Base-by-base conservation (phyloP, 2,797 vertebrate species). In the Bradypodion pumilum region DNA sequence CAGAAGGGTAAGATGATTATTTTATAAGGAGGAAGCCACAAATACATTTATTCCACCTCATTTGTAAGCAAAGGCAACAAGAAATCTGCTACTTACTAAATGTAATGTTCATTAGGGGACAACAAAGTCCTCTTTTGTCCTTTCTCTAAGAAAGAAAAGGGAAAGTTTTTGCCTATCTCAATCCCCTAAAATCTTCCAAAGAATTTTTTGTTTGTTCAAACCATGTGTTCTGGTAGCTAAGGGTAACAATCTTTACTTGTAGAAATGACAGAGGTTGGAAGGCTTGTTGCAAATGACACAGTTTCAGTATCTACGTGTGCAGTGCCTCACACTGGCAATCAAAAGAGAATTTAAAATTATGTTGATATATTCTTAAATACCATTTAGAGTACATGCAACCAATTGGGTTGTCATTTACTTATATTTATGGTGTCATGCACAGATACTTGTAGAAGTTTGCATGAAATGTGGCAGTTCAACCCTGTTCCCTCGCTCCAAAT, bases 181-280 rank as follows among this genome's bases (percentile, higher is more conserved):
- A 80, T 49, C 84, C 86, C 80, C 78, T 13, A 4, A 52, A 63
- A 52, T 32, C 59, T n/a, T 6, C 15, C 7, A 62, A 40, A 62
- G n/a, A 49, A 49, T 1, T 2, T 40, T 37, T 77, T 81, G 29
- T 74, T 74, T 74, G 16, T 89, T 56, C 77, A 85, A 85, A 68
- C 88, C 88, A 63, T 49, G 80, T 85, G 89, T 49, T 76, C 40
- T 63, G 37, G 9, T 89, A 85, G 81, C 42, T 83, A 81, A 86
- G 86, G 32, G 65, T 84, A n/a, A 84, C 85, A 0, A 83, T 40
- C 16, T 84, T 85, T 90, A 89, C 92, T 35, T 46, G 59, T 84
- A 78, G 60, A 85, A 83, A 40, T 68, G 29, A 83, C 4, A 40
- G 74, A 80, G 25, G 49, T 27, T 83, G 78, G 29, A 85, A 76